A percentile compares a stretch with the other conserved stretches of the same genome.
Evolutionary conservation across 2,797 vertebrate genomes (phyloP).

Genomic region (Champsocephalus gunnari): DNA sequence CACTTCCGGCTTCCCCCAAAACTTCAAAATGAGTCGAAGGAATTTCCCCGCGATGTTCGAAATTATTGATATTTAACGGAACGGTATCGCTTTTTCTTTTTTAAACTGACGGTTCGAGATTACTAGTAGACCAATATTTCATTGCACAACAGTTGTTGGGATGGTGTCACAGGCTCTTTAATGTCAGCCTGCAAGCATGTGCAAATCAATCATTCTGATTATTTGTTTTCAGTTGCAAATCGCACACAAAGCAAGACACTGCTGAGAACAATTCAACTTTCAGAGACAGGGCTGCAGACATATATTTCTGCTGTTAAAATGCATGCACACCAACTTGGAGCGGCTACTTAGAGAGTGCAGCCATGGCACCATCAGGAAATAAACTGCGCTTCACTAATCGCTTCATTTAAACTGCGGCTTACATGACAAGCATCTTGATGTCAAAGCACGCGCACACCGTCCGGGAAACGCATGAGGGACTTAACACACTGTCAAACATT

Average conservation of each 20-base stretch:
- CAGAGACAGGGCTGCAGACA: constrained; percentile 9
- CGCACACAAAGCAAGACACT: background rate
- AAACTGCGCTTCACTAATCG: constrained; percentile 69
- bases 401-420: constrained; percentile 62
- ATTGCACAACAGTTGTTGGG: no score
- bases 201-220: background rate
- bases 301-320: constrained; percentile 38
- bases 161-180: no score
- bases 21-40: no score
- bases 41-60: no score
- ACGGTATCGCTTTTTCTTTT: no score
- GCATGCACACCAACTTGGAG: constrained; percentile 19
- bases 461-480: background rate
- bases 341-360: constrained; percentile 39
- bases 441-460: constrained; percentile 23
- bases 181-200: background rate
- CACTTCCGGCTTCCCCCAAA: no score
- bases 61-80: no score
- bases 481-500: background rate
- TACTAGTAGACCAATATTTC: no score
- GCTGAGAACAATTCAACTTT: constrained; percentile 49
- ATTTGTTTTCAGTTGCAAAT: background rate
- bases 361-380: constrained; percentile 26
- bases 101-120: no score
- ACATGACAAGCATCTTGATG: constrained; percentile 38